Conservation (phyloP, 2,888 invertebrate species). For the Anticlea derivata region DNA sequence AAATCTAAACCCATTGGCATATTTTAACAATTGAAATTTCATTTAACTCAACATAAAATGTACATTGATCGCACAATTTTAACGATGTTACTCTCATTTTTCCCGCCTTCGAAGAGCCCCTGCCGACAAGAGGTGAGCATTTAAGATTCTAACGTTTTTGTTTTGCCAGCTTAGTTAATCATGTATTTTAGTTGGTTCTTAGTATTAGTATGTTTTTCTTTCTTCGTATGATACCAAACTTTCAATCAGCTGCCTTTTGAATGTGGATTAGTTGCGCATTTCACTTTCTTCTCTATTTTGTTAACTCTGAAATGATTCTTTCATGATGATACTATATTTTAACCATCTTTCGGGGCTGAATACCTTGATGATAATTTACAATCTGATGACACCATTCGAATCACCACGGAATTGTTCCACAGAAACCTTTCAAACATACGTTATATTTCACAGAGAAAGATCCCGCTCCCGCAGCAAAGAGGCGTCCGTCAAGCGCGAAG, state of each 20-base stretch:
- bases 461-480: conserved; percentile 88
- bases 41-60: conserved; percentile 5
- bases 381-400: conserved; percentile 17
- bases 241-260: neutral
- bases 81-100: conserved; percentile 57
- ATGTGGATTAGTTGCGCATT: neutral
- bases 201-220: neutral
- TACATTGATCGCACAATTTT: conserved; percentile 68
- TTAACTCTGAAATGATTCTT: conserved; percentile 16
- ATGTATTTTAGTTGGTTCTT: conserved; percentile 3
- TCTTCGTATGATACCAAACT: neutral
- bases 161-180: conserved; percentile 26
- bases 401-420: neutral
- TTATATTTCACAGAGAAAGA: conserved; percentile 80
- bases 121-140: conserved; percentile 59
- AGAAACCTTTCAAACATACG: neutral
- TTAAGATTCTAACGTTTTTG: conserved; percentile 27
- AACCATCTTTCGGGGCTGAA: conserved; percentile 33
- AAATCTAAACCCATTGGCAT: conserved; percentile 48
- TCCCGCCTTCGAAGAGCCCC: conserved; percentile 66
- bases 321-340: conserved; percentile 69
- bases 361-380: conserved; percentile 29
- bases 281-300: too few species aligned
- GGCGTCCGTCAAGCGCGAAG: conserved; percentile 70
- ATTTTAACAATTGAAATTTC: conserved; percentile 49